Evolutionary conservation across 2,113 vertebrate genomes (phyloP).

Genomic region (Ursus arctos): DNA sequence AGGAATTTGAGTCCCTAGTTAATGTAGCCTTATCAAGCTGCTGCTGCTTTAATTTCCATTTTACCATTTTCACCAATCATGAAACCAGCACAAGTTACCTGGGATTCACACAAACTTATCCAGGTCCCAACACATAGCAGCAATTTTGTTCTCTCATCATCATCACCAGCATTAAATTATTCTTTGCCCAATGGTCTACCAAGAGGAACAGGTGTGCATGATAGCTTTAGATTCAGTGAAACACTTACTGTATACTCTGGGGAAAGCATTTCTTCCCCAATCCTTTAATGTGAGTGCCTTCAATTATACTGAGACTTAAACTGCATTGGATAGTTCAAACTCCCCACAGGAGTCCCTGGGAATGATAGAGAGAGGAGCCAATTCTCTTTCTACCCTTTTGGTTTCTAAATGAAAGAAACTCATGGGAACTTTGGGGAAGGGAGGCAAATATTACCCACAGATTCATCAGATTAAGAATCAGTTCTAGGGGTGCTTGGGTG

Average conservation of each 20-base stretch:
- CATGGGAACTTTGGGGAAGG: not conserved
- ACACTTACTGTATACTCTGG: not conserved
- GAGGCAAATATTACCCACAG: not conserved
- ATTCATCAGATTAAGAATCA: not conserved
- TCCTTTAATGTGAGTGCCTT: rapidly evolving
- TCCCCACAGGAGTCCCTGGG: not conserved
- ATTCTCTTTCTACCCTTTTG: not conserved
- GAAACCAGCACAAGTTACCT: not conserved
- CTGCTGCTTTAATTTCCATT: not conserved
- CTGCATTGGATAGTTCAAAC: not conserved
- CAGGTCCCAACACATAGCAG: not conserved
- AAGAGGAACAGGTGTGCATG: not conserved
- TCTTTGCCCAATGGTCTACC: not conserved
- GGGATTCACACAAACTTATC: not conserved
- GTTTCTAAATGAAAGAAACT: not conserved
- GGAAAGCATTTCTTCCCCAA: not conserved
- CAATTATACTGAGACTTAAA: not conserved
- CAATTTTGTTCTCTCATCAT: not conserved
- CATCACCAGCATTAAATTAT: not conserved
- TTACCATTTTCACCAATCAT: not conserved
- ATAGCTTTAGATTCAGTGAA: not conserved
- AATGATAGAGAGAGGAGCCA: not conserved
- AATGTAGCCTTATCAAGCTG: not conserved
- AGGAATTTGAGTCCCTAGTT: not conserved
- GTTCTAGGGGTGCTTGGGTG: not conserved